Conservation (phyloP, 2,888 invertebrate species). For the Eustalomyia histrio region DNA sequence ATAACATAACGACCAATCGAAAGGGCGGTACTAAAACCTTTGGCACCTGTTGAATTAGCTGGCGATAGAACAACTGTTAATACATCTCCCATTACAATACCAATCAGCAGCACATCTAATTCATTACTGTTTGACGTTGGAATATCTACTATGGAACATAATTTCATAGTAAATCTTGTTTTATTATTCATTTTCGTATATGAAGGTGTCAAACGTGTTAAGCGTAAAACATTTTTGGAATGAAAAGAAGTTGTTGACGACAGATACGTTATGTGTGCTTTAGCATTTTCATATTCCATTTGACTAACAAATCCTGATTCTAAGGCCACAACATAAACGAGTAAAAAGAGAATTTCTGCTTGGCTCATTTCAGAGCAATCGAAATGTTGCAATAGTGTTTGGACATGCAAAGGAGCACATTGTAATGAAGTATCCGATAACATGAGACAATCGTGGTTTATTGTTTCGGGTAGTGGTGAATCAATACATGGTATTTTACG, state of each 20-base stretch:
- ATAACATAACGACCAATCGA: constrained; percentile 76
- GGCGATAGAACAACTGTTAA: constrained; percentile 75
- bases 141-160: constrained; percentile 58
- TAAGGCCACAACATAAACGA: constrained; percentile 75
- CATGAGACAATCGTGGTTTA: constrained; percentile 60
- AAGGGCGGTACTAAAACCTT: constrained; percentile 74
- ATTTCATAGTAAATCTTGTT: constrained; percentile 58
- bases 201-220: constrained; percentile 34
- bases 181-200: constrained; percentile 15
- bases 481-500: constrained; percentile 28
- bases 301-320: constrained; percentile 74
- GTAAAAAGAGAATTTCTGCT: constrained; percentile 71
- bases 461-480: constrained; percentile 26
- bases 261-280: constrained; percentile 53
- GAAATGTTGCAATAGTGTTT: constrained; percentile 69
- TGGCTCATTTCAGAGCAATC: constrained; percentile 46
- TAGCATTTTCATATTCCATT: constrained; percentile 62
- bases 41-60: constrained; percentile 54
- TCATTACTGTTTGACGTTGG: not conserved
- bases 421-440: constrained; percentile 74
- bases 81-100: constrained; percentile 74
- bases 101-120: constrained; percentile 68
- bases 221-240: constrained; percentile 69
- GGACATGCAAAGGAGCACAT: constrained; percentile 72
- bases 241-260: constrained; percentile 70